phyloP scores from a whole-genome alignment of 2,113 vertebrate genomes.

The Rhombomys opimus region DNA sequence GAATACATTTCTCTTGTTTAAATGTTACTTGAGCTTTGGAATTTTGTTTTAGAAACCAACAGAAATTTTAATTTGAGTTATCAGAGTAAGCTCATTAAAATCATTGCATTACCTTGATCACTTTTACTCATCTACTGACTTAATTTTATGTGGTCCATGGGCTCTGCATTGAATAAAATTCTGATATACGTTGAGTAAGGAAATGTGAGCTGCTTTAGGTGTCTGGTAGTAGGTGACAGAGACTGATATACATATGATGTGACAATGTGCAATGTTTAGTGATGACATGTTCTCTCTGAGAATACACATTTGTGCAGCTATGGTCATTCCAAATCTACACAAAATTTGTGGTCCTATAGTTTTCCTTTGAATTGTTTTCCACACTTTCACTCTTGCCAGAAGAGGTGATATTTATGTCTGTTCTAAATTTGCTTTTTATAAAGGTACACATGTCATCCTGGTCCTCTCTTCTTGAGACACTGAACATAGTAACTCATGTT shows the following conservation, averaged over 20 bases:
- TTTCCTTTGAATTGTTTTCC: constrained; percentile 72
- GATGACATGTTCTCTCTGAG: background rate
- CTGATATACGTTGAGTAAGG: background rate
- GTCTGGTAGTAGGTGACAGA: background rate
- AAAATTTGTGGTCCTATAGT: constrained; percentile 64
- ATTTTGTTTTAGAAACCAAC: background rate
- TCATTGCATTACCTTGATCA: background rate
- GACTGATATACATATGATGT: background rate
- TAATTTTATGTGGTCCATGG: background rate
- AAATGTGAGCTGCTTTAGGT: background rate
- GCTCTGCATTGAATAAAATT: background rate
- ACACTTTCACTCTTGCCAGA: constrained; percentile 80
- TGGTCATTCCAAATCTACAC: constrained; percentile 53
- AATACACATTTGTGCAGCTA: background rate
- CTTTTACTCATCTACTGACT: background rate
- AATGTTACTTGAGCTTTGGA: background rate
- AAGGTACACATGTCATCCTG: constrained; percentile 82
- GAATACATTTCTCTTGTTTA: background rate
- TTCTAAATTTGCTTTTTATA: constrained; percentile 84
- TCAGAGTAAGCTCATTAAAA: background rate
- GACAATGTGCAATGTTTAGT: background rate
- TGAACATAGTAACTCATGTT: constrained; percentile 82
- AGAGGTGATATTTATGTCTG: constrained; percentile 75
- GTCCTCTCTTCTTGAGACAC: constrained; percentile 76
- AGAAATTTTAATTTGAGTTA: background rate